Evolutionary conservation across 2,113 vertebrate genomes (phyloP).

Genomic region (Motacilla tschutschensis): DNA sequence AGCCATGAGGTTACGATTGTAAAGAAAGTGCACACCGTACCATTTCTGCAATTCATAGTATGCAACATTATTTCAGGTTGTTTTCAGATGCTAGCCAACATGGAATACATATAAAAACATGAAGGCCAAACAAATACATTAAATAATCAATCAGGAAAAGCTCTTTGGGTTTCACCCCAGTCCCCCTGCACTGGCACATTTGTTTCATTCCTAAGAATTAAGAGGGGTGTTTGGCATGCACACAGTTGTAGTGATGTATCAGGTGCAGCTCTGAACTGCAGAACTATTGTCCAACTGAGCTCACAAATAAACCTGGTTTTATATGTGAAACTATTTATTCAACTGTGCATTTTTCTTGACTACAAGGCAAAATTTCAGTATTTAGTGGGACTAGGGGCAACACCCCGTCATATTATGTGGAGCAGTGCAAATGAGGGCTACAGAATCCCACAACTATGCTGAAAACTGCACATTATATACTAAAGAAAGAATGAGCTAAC

Average conservation of each 20-base stretch:
- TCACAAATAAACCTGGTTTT: background rate
- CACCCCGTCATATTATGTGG: background rate
- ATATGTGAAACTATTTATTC: background rate
- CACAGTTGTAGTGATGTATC: background rate
- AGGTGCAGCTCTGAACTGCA: background rate
- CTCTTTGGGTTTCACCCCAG: background rate
- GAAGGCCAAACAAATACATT: background rate
- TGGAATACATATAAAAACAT: background rate
- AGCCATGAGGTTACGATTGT: rapidly evolving
- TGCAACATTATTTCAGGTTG: background rate
- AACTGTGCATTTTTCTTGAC: background rate
- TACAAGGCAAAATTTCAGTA: background rate
- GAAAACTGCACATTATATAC: background rate
- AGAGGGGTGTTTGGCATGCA: background rate
- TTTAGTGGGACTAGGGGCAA: background rate
- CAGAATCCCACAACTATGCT: background rate
- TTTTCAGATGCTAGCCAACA: background rate
- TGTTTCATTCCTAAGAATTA: background rate
- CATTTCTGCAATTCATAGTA: background rate
- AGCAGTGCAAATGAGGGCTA: background rate
- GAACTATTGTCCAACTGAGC: background rate
- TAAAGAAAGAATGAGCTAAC: background rate
- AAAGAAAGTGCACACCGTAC: background rate
- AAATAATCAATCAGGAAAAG: background rate
- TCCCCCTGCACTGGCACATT: background rate